Evolutionary conservation across 2,113 vertebrate genomes (phyloP), one percentile per base, ranked within the genome.

Genomic region (Rhinoderma darwinii): DNA sequence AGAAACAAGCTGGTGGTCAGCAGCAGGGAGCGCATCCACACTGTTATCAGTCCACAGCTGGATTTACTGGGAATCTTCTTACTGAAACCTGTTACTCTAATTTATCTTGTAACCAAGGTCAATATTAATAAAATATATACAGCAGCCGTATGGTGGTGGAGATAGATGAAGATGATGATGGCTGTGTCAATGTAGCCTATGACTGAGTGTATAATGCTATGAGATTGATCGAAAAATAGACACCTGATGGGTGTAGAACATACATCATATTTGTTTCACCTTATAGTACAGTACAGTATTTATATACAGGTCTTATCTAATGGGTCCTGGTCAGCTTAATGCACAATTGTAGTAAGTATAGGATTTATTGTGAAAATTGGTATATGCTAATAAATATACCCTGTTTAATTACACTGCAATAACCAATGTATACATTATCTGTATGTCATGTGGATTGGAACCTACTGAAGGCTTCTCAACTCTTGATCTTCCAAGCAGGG

Each of bases 11-110:
- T 44, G 66, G 73, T 90, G 89, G 92, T 90, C 91, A 92, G 91
- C 90, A 91, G 89, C 63, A 89, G 86, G 89, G 84, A 79, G 90
- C 89, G 88, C 87, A 87, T 88, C 89, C 88, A 89, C 89, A 88
- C 90, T 90, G 89, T 91, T 91, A 92, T 88, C 86, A 90, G 84
- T 80, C 84, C 89, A 89, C 88, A 88, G 89, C 90, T 88, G 89
- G 90, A 88, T 91, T 93, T 90, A 90, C 89, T 91, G 88, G 90
- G 87, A 88, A 90, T 90, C 90, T 91, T 89, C 89, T 91, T 93
- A 90, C 92, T 89, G 89, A 81, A 88, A 91, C 91, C 90, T 93
- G 91, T 91, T 92, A 90, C 86, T 82, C 75, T 82, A 89, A 89
- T 90, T 90, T 88, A 82, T 88, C 89, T 92, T 90, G 90, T 88